A percentile compares a stretch with the other conserved stretches of the same genome.
These are phyloP conservation scores for Hippocampus guttulatus DNA, from an alignment of 2,113 vertebrate species.

Conservation along the genomic window DNA sequence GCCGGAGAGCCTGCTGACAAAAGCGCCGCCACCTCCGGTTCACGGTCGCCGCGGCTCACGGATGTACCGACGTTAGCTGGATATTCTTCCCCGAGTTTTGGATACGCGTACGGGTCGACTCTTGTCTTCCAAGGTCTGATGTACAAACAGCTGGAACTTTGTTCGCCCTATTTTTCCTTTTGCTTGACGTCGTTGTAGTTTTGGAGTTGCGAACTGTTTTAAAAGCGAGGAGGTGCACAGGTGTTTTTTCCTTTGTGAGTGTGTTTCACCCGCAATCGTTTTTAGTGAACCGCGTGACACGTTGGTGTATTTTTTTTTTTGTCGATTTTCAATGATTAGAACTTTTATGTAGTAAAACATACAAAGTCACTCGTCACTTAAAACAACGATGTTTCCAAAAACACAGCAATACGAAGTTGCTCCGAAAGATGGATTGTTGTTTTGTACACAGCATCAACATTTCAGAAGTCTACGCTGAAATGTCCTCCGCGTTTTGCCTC, in stretches of 20 bases:
- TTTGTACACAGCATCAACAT: not conserved
- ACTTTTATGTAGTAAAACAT: not conserved
- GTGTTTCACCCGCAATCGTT: too few species aligned
- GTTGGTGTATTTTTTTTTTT: not conserved
- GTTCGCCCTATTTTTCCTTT: not conserved
- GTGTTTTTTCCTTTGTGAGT: conserved; percentile 9
- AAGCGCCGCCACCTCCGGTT: conserved; percentile 33
- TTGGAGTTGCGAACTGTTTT: not conserved
- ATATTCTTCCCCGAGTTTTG: conserved; percentile 1
- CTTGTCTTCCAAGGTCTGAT: conserved; percentile 30
- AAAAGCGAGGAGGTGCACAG: conserved; percentile 17
- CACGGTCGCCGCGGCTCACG: not conserved
- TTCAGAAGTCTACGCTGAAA: not conserved
- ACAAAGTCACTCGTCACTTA: not conserved
- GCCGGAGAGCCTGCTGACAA: conserved; percentile 20
- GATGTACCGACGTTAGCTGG: conserved; percentile 37
- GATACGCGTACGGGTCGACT: not conserved
- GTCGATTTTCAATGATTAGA: not conserved
- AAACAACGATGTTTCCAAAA: not conserved
- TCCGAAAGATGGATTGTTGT: too few species aligned
- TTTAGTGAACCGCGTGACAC: not conserved
- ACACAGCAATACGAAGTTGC: too few species aligned
- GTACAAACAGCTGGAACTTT: conserved; percentile 10
- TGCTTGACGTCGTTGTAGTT: not conserved
- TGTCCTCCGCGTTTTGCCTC: not conserved